phyloP scores from a whole-genome alignment of 2,797 vertebrate genomes.

The Brotula barbata region DNA sequence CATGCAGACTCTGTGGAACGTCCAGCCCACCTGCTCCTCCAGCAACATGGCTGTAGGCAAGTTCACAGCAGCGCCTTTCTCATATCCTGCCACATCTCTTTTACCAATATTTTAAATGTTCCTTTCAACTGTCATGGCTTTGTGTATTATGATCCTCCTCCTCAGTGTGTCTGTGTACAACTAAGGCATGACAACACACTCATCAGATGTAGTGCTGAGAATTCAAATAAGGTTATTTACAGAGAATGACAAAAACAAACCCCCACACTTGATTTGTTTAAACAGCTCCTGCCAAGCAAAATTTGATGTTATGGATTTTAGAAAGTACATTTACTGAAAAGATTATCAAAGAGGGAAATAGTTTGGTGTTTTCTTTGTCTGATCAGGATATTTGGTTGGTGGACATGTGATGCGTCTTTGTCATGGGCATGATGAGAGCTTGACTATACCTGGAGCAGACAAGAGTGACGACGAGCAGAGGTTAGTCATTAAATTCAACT shows the following conservation, averaged over 20 bases:
- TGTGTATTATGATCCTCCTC: conserved; percentile 27
- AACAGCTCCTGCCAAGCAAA: not conserved
- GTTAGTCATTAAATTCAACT: conserved; percentile 73
- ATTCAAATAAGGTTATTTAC: not conserved
- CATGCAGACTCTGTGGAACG: conserved; percentile 99
- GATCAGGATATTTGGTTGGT: conserved; percentile 94
- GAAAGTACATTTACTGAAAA: not conserved
- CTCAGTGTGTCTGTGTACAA: conserved; percentile 2
- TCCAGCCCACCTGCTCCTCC: conserved; percentile 95
- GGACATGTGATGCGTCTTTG: conserved; percentile 96
- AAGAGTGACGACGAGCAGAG: conserved; percentile 92
- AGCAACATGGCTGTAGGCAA: conserved; percentile 84
- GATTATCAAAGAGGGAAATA: no score
- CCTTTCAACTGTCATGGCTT: conserved; percentile 1
- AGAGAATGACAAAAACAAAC: not conserved
- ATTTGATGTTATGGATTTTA: not conserved
- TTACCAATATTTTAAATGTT: not conserved
- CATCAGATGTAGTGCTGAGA: not conserved
- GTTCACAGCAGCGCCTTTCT: not conserved
- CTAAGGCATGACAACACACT: not conserved
- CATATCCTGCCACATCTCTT: not conserved
- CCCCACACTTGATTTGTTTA: not conserved
- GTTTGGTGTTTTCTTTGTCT: no score
- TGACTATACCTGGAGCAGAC: conserved; percentile 92
- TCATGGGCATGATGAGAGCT: conserved; percentile 95